Percentiles rank a stretch among this genome's conserved stretches.
phyloP scores from a whole-genome alignment of 2,888 invertebrate species.

The Tryphoninae sp. region DNA sequence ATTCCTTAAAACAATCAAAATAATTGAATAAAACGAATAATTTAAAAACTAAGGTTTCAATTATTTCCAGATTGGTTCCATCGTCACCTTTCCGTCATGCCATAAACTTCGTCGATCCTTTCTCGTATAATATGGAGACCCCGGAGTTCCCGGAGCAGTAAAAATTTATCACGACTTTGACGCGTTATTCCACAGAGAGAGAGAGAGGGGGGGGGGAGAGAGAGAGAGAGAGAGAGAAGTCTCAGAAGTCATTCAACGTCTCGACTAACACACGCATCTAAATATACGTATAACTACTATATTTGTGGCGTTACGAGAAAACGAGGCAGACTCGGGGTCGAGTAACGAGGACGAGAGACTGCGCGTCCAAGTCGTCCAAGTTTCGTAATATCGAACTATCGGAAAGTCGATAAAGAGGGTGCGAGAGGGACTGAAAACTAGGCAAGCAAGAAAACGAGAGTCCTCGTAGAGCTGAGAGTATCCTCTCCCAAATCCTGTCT shows the following conservation, averaged over 20 bases:
- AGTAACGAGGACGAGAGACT: constrained; percentile 36
- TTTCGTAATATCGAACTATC: constrained; percentile 59
- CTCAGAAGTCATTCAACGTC: no score
- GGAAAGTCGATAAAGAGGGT: constrained; percentile 54
- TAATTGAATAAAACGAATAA: no score
- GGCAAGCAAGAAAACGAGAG: constrained; percentile 39
- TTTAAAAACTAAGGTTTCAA: no score
- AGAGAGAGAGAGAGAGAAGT: no score
- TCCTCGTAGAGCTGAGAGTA: constrained; percentile 34
- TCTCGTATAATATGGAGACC: background rate
- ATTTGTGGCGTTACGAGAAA: constrained; percentile 11
- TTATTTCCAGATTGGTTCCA: no score
- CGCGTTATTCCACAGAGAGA: no score
- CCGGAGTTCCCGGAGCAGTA: background rate
- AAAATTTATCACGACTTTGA: background rate
- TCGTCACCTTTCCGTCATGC: background rate
- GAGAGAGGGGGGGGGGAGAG: no score
- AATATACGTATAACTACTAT: background rate
- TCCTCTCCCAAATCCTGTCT: constrained; percentile 53
- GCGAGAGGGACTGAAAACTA: constrained; percentile 26
- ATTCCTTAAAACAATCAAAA: no score
- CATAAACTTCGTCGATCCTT: background rate
- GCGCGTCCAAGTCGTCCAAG: constrained; percentile 44
- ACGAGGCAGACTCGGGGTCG: constrained; percentile 11
- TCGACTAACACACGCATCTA: background rate